Evolutionary conservation across 2,888 invertebrate genomes (phyloP), one percentile per base, ranked within the genome.

Genomic region (Eudiplozoon nipponicum): DNA sequence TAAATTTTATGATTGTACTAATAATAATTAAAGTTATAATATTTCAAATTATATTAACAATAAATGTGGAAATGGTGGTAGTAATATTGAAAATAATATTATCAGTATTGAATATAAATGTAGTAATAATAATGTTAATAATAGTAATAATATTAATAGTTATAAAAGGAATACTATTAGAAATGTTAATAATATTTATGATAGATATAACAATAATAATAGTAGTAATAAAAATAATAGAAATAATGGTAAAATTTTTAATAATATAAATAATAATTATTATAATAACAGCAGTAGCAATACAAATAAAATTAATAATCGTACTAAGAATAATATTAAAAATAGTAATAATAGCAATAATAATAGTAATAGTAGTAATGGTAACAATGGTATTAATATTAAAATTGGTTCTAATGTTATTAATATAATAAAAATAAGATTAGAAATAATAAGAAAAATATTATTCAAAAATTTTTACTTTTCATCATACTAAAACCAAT

Each of bases 231-330:
- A 26, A 9, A 26, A 26, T 26, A 26, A 26, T 26, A 26, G 26
- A 9, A 26, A 26, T 26, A 31, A 42, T 26, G 22, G 4, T 19
- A 31, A 13, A 13, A 34, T 11, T 17, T 26, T 36, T 20, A 29
- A 33, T 22, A 39, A 28, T 40, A 49, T 21, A n/a, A 29, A 29
- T 18, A 26, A n/a, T 39, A 26, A 41, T 23, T 39, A 42, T 22
- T 15, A 26, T 22, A 41, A 34, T 36, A 45, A 39, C n/a, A 28
- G 9, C 15, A 20, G 15, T 5, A 15, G 11, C 22, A 11, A 31
- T 31, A 11, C 7, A 11, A 11, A 31, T 13, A 11, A 31, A n/a
- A 31, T 11, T 11, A 36, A 39, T 36, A 38, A 5, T 38, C 28
- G 4, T 38, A 36, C 5, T 38, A 38, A 5, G 11, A 38, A 5